Evolutionary conservation across 2,888 invertebrate genomes (phyloP).

Genomic region (Meliscaeva auricollis): DNA sequence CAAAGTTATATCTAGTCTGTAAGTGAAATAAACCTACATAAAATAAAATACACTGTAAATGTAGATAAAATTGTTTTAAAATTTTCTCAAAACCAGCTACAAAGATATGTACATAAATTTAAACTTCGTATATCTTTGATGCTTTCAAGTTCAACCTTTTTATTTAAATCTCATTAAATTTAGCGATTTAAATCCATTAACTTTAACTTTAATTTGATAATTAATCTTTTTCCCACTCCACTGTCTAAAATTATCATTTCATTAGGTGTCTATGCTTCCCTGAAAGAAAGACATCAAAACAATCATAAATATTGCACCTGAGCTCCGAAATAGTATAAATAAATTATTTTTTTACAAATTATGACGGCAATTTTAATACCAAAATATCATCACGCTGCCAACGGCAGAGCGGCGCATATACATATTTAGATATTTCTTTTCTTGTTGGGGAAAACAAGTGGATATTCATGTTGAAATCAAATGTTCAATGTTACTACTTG

Average conservation of each 20-base stretch:
- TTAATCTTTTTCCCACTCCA: conserved; percentile 14
- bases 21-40: no score
- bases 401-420: background rate
- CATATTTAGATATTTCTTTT: background rate
- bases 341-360: background rate
- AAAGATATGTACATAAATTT: no score
- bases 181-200: background rate
- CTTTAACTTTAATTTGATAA: background rate
- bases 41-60: no score
- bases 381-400: background rate
- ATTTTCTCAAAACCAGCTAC: no score
- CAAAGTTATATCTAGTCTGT: no score
- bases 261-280: background rate
- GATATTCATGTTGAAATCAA: conserved; percentile 34
- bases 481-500: conserved; percentile 53
- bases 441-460: background rate
- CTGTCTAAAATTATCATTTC: background rate
- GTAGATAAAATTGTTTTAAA: no score
- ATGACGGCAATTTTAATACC: background rate
- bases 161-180: background rate
- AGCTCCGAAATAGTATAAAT: background rate
- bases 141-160: background rate
- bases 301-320: background rate
- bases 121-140: no score
- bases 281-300: background rate